phyloP scores from a whole-genome alignment of 2,888 invertebrate genomes.

The Sphaerophoria rueppellii region DNA sequence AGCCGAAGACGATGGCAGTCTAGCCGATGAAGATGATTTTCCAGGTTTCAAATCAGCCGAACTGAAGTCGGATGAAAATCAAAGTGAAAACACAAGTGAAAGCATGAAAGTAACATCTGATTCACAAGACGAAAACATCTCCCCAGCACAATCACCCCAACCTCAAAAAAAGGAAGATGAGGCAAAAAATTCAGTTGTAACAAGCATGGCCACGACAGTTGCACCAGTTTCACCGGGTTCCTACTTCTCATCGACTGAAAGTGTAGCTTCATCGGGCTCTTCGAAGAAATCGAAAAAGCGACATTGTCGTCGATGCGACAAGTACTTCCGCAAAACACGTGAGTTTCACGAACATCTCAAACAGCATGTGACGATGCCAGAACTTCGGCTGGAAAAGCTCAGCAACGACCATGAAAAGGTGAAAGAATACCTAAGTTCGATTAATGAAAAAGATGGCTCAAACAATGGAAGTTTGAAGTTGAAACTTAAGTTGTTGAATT shows the following conservation, averaged over 20 bases:
- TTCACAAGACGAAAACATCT: neutral
- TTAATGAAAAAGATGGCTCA: conserved; percentile 45
- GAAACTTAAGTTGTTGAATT: conserved; percentile 74
- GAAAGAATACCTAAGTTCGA: conserved; percentile 55
- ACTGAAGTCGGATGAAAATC: conserved; percentile 15
- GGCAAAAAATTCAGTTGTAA: conserved; percentile 1
- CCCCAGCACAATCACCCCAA: neutral
- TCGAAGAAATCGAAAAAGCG: conserved; percentile 74
- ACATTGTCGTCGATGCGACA: conserved; percentile 74
- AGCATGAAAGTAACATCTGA: neutral
- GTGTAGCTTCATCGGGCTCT: conserved; percentile 65
- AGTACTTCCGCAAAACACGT: conserved; percentile 73
- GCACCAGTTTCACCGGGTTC: conserved; percentile 67
- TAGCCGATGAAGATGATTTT: conserved; percentile 67
- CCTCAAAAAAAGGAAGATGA: neutral
- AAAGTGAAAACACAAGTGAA: conserved; percentile 30
- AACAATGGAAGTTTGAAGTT: conserved; percentile 73
- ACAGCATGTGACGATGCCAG: conserved; percentile 74
- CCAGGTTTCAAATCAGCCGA: conserved; percentile 48
- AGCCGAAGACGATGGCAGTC: conserved; percentile 34
- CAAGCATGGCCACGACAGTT: conserved; percentile 21
- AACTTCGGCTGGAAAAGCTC: conserved; percentile 69
- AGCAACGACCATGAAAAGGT: conserved; percentile 70
- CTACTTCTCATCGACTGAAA: conserved; percentile 75
- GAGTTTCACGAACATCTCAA: conserved; percentile 70